Percentiles rank a stretch among this genome's conserved stretches.
Conservation (phyloP, 2,113 vertebrate species). For the Myotis davidii region DNA sequence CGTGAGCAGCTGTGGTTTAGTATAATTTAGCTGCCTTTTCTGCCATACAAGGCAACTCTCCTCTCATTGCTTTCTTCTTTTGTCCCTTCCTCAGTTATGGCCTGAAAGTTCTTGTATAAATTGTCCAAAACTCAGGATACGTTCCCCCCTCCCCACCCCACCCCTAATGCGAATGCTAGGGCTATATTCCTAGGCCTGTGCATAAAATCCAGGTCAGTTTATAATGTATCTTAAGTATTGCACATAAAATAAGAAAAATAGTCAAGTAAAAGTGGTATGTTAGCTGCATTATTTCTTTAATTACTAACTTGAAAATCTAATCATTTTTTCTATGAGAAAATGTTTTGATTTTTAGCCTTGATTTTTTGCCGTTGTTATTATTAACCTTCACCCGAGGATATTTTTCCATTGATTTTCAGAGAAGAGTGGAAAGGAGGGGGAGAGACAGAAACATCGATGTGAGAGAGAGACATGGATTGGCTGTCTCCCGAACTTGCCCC, state of each 20-base stretch:
- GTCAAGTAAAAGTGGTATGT: constrained; percentile 40
- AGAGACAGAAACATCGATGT: no score
- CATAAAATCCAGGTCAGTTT: constrained; percentile 18
- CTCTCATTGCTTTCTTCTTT: constrained; percentile 26
- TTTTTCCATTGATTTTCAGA: no score
- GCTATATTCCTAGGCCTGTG: not conserved
- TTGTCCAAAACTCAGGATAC: constrained; percentile 57
- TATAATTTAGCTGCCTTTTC: constrained; percentile 58
- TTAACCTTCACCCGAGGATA: no score
- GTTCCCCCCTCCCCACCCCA: no score
- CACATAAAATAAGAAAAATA: constrained; percentile 50
- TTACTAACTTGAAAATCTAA: constrained; percentile 56
- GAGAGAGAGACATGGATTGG: no score
- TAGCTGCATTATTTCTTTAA: constrained; percentile 47
- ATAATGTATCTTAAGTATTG: constrained; percentile 42
- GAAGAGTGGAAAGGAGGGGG: no score
- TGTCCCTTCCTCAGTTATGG: not conserved
- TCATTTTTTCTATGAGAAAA: constrained; percentile 44
- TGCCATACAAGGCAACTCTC: not conserved
- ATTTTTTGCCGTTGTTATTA: constrained; percentile 30
- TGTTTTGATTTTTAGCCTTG: constrained; percentile 52
- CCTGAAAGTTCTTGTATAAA: constrained; percentile 47
- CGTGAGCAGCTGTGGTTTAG: constrained; percentile 18
- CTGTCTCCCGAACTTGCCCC: no score
- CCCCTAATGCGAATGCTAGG: not conserved